Evolutionary conservation across 2,797 vertebrate species (phyloP).

Genomic region (Neopelma chrysocephalum): DNA sequence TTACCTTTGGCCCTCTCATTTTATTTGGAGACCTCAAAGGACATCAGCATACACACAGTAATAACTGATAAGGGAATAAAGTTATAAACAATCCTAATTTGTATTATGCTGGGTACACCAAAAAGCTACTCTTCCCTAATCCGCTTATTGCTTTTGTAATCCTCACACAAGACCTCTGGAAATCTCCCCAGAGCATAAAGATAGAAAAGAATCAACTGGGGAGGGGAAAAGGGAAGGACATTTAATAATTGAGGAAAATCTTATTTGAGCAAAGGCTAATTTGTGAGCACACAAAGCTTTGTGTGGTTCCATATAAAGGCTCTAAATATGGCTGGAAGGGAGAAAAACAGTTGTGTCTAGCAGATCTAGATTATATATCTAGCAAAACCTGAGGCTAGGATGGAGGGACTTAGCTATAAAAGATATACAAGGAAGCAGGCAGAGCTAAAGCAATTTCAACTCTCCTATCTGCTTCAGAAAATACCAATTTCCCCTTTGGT

Average conservation of each 20-base stretch:
- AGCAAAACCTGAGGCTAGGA: not conserved
- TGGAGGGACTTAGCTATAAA: not conserved
- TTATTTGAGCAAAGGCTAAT: slow-evolving; percentile 3
- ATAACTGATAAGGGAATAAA: slow-evolving; percentile 3
- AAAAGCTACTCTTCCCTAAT: slow-evolving; percentile 55
- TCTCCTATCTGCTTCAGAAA: not conserved
- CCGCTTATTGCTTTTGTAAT: slow-evolving; percentile 47
- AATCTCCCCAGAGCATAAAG: slow-evolving; percentile 12
- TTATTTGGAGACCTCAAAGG: slow-evolving; percentile 10
- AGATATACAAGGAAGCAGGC: not conserved
- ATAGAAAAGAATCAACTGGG: not conserved
- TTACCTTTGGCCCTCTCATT: not conserved
- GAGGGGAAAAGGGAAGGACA: not conserved
- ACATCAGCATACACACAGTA: not conserved
- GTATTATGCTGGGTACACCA: slow-evolving; percentile 5
- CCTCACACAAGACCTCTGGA: slow-evolving; percentile 1
- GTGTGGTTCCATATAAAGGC: not conserved
- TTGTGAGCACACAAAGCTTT: not conserved
- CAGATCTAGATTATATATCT: not conserved
- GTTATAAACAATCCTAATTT: slow-evolving; percentile 37
- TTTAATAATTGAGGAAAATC: slow-evolving; percentile 35
- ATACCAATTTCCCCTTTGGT: not conserved
- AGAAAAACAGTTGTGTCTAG: not conserved
- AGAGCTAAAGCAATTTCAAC: not conserved
- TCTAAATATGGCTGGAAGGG: not conserved